Evolutionary conservation across 2,797 vertebrate species (phyloP), one percentile per base, ranked within the genome.

Genomic region (Loriculus beryllinus): DNA sequence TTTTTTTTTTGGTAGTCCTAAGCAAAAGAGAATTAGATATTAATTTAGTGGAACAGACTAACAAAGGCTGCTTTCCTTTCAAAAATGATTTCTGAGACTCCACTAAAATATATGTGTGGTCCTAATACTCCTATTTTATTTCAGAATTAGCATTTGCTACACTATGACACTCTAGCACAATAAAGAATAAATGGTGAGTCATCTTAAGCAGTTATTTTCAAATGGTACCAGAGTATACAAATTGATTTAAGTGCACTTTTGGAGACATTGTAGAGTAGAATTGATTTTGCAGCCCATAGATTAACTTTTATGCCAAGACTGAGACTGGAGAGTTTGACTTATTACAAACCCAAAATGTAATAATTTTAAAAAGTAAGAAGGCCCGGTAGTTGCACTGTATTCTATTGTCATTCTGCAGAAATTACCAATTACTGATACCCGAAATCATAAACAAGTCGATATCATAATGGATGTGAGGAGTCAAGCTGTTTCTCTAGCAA

Each of bases 211-310:
- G 91, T 97, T 97, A 93, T 95, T 95, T 97, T 84, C 92, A 78
- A 87, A 91, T 92, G 79, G 93, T 79, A 89, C 88, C 86, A 88
- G 79, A 92, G 67, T 83, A 83, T 86, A 90, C 94, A 97, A 97
- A 98, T 97, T 97, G 96, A 97, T 96, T 95, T 97, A 97, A 98
- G 96, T 98, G 95, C 93, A 84, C 95, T 98, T 97, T 97, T 98
- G 97, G 97, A 98, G 82, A 60, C 71, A 75, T 76, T 82, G 69
- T 90, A 94, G 71, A 88, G 59, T 90, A 72, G 96, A 95, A 98
- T 97, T 97, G 97, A 97, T 97, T 97, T 88, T 88, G 79, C 31
- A 48, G 70, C 67, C 85, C 31, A 20, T 67, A 93, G 86, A 92
- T 95, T 94, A 94, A 93, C 94, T 96, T 96, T 92, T 83, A 91